Evolutionary conservation across 2,888 invertebrate species (phyloP).

Genomic region (Cremastinae sp.): DNA sequence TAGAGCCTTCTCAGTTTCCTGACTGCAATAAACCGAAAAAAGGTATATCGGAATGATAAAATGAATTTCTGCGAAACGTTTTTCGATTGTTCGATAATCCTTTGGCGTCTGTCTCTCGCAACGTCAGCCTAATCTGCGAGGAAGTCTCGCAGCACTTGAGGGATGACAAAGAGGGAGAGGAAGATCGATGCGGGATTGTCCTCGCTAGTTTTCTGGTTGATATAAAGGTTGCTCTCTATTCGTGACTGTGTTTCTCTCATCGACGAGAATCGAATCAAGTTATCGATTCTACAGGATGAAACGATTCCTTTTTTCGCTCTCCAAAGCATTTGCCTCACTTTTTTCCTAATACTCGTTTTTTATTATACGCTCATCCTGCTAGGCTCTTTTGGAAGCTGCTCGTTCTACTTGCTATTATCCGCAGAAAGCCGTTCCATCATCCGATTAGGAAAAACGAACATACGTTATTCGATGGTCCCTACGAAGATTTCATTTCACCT

Average conservation of each 20-base stretch:
- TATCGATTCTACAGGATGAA: constrained; percentile 72
- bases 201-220: constrained; percentile 44
- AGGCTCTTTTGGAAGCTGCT: constrained; percentile 69
- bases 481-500: constrained; percentile 47
- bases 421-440: constrained; percentile 74
- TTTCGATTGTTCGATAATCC: constrained; percentile 47
- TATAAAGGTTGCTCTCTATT: constrained; percentile 15
- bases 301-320: constrained; percentile 56
- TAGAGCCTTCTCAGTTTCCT: neutral
- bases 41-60: constrained; percentile 11
- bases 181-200: constrained; percentile 17
- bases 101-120: constrained; percentile 44
- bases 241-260: constrained; percentile 49
- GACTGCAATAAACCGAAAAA: constrained; percentile 4
- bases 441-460: constrained; percentile 76
- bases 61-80: constrained; percentile 35
- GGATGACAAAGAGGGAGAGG: constrained; percentile 21
- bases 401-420: constrained; percentile 72
- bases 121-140: constrained; percentile 50
- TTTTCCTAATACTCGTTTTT: constrained; percentile 29
- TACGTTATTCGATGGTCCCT: constrained; percentile 70
- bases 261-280: constrained; percentile 68
- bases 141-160: constrained; percentile 34
- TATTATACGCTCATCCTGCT: constrained; percentile 54
- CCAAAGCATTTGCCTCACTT: constrained; percentile 41